Conservation (phyloP, 2,888 invertebrate species). For the Cheilosia vernalis region DNA sequence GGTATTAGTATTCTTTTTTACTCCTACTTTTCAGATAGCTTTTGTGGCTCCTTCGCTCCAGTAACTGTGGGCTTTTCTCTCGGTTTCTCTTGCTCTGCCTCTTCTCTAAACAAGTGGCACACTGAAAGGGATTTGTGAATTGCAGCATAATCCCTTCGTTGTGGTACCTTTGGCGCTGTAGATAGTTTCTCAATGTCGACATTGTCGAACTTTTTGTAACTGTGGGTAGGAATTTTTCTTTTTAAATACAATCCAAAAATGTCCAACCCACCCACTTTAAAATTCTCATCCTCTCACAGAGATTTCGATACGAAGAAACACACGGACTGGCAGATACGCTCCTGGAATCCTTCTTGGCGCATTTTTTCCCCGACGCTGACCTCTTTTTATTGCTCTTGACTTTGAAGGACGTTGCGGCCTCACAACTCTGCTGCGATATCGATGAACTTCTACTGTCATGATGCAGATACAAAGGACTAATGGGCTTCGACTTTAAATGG, state of each 20-base stretch:
- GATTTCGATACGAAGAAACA: constrained; percentile 34
- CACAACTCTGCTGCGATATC: constrained; percentile 44
- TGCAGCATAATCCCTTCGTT: neutral
- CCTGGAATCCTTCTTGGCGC: constrained; percentile 43
- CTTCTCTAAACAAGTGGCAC: constrained; percentile 43
- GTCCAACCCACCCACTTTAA: constrained; percentile 31
- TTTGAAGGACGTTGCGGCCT: constrained; percentile 5
- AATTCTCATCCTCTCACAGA: constrained; percentile 56
- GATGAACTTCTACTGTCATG: constrained; percentile 72
- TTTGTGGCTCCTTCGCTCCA: constrained; percentile 2
- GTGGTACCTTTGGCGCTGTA: neutral
- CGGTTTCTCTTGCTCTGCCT: neutral
- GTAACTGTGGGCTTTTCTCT: no score
- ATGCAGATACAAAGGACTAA: constrained; percentile 21
- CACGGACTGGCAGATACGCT: constrained; percentile 48
- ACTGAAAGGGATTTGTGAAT: constrained; percentile 59
- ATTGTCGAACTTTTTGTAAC: constrained; percentile 40
- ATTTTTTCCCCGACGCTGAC: constrained; percentile 26
- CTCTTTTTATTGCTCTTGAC: constrained; percentile 33
- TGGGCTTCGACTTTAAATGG: constrained; percentile 78
- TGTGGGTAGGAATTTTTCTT: neutral
- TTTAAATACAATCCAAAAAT: neutral
- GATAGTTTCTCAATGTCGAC: constrained; percentile 29
- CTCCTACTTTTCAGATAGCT: constrained; percentile 10
- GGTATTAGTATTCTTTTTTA: neutral